Evolutionary conservation across 2,797 vertebrate genomes (phyloP), one percentile per base, ranked within the genome.

Genomic region (Pelochelys cantorii): DNA sequence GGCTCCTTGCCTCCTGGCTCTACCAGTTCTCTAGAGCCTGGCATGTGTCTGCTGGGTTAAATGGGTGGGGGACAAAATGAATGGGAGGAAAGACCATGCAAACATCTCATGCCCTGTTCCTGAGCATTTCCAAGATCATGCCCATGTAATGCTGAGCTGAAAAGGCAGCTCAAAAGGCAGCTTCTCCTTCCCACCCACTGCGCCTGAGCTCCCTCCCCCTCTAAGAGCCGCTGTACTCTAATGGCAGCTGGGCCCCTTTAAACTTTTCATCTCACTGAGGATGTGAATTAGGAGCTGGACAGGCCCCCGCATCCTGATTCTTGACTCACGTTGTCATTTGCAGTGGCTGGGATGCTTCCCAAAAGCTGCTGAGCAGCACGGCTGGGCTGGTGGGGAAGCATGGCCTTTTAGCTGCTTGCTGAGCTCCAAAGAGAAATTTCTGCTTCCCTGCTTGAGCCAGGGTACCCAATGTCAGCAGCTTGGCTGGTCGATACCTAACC

Each of bases 261-360:
- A 85, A 68, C 79, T 18, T 31, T 82, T 96, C 95, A 91, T 94
- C 81, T 88, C 55, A 87, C 87, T 91, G 37, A 86, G 81, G 81
- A 94, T 71, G 89, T 60, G 93, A 25, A 81, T 90, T 95, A 94
- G 88, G 83, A 85, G 56, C 12, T 42, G 90, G 84, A 89, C 88
- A 87, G 90, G 75, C 42, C 42, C 42, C 91, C 95, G 89, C 92
- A 3, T 89, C 78, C 77, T 56, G 77, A 83, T 79, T 92, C 83
- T 84, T 85, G 90, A 95, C 89, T 87, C 85, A 68, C 85, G 85
- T 77, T 95, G 96, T 94, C 92, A 80, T 65, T 90, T 75, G 71
- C 85, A 95, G 94, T 95, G 94, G 95, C 95, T 95, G 96, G 92
- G 95, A 93, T 85, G 57, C 92, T 59, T 96, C 92, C 85, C 92